Base-by-base conservation (phyloP, 2,113 vertebrate genomes). In the Smithornis capensis region DNA sequence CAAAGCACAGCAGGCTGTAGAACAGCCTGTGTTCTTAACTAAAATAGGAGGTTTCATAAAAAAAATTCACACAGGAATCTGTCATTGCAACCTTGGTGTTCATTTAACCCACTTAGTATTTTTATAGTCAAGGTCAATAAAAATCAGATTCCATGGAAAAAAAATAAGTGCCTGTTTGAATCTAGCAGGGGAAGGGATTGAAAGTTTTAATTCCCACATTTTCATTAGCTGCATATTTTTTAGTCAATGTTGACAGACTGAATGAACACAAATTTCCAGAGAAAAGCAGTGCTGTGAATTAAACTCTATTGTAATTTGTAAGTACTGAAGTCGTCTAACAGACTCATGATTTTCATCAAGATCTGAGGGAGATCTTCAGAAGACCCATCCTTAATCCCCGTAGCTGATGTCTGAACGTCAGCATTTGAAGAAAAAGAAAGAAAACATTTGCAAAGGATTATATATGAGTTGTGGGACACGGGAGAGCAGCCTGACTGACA, bases 71-170 rank as follows among this genome's bases (percentile, higher is more conserved):
- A 62, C 96, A 95, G 87, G 52, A 92, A 92, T 82, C 83, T 89
- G 65, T 71, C 92, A 92, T 73, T 91, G 91, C 87, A 97, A 93
- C 86, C 80, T 73, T 40, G 64, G 53, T 33, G 53, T 55, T 89
- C 85, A 94, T 91, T 96, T 93, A 95, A 97, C 95, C 85, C 90
- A 89, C 80, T 97, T 92, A 81, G 82, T 96, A 96, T 95, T 89
- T 87, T 96, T 94, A 93, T 85, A 86, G 74, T 93, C 80, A 64
- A 91, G 75, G 79, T 82, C 85, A 93, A 87, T 91, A 87, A 94
- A 96, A 97, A 97, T 96, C 94, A 93, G 82, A 87, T 96, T 95
- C 63, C 56, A 64, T 0, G 1, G 27, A 9, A 73, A 75, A 91
- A 90, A 87, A 94, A 87, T 37, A 86, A 83, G 60, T 37, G 44